Evolutionary conservation across 2,113 vertebrate genomes (phyloP).

Genomic region (Glareola pratincola): DNA sequence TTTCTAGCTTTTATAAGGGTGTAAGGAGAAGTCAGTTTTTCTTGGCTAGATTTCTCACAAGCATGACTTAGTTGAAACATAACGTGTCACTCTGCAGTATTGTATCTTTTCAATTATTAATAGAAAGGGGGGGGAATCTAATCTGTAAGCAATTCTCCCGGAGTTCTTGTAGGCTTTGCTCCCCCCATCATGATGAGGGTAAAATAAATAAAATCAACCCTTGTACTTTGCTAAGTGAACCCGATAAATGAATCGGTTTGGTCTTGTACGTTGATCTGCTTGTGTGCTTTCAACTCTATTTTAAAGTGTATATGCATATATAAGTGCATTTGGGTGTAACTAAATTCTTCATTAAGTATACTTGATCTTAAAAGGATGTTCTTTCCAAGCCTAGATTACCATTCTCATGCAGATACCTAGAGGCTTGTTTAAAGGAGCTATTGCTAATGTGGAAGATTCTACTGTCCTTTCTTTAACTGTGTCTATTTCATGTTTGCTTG

Average conservation of each 20-base stretch:
- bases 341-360: not conserved
- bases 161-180: not conserved
- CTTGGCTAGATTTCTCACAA: not conserved
- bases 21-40: not conserved
- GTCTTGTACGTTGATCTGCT: not conserved
- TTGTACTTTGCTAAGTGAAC: not conserved
- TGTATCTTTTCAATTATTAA: too few species aligned
- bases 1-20: not conserved
- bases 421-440: not conserved
- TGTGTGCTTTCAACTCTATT: not conserved
- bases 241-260: not conserved
- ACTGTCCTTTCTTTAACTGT: fast-evolving
- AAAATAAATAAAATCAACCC: not conserved
- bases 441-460: not conserved
- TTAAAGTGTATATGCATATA: not conserved
- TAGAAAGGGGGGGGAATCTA: too few species aligned
- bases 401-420: not conserved
- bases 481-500: not conserved
- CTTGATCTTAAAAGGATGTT: not conserved
- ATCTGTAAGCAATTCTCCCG: fast-evolving
- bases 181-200: not conserved
- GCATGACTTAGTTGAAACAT: not conserved
- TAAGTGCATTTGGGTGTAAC: not conserved
- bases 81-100: not conserved
- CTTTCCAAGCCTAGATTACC: not conserved